Evolutionary conservation across 2,888 invertebrate species (phyloP).

Genomic region (Steinernema scapterisci): DNA sequence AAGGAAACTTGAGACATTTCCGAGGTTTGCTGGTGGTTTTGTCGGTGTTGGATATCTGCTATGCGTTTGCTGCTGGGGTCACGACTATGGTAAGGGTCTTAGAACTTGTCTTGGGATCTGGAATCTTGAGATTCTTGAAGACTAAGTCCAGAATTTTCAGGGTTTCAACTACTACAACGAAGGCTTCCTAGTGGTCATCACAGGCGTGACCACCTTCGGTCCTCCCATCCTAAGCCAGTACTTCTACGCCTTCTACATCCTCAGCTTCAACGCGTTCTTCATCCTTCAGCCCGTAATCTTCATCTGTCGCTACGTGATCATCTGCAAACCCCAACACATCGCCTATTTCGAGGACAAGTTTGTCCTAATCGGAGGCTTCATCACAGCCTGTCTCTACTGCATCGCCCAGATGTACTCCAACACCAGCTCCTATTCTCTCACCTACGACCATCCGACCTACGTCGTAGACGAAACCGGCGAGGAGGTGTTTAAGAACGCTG

Average conservation of each 20-base stretch:
- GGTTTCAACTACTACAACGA: constrained; percentile 24
- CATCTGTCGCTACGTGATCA: constrained; percentile 26
- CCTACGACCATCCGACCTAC: not conserved
- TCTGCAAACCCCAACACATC: not conserved
- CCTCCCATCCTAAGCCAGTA: not conserved
- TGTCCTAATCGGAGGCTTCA: not conserved
- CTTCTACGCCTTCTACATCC: constrained; percentile 14
- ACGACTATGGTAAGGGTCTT: not conserved
- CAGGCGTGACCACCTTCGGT: not conserved
- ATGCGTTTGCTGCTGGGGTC: not conserved
- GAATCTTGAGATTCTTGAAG: too few species aligned
- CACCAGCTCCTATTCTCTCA: not conserved
- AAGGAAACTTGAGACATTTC: not conserved
- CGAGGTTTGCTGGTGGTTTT: not conserved
- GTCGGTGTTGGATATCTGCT: constrained; percentile 1
- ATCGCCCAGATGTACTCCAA: not conserved
- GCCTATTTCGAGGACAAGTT: not conserved
- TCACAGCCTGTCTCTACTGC: not conserved
- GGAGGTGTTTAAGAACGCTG: not conserved
- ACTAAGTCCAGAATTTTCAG: too few species aligned
- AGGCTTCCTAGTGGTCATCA: constrained; percentile 8
- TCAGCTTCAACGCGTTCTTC: constrained; percentile 28
- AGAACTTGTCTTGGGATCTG: too few species aligned
- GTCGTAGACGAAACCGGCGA: not conserved
- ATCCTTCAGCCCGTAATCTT: constrained; percentile 18